Conservation (phyloP, 2,113 vertebrate species). For the Recurvirostra avosetta region DNA sequence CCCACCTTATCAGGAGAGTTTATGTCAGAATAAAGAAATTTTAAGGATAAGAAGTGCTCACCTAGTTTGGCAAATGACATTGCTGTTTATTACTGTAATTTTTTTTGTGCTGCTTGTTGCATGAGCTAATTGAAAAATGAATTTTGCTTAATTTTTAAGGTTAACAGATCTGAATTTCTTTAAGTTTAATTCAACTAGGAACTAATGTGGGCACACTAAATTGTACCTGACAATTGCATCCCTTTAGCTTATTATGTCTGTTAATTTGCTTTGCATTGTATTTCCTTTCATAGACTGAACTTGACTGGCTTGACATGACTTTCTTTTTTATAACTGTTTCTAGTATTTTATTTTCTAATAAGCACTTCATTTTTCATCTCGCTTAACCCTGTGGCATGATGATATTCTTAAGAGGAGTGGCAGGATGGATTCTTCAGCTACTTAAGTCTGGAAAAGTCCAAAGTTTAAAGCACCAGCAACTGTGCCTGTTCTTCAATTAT, state of each 20-base stretch:
- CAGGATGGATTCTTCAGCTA: background rate
- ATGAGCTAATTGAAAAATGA: background rate
- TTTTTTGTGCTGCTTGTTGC: background rate
- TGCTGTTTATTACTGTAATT: background rate
- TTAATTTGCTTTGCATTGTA: background rate
- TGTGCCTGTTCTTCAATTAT: background rate
- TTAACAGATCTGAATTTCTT: slow-evolving; percentile 1
- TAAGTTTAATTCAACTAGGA: background rate
- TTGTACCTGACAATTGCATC: background rate
- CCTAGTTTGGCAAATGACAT: background rate
- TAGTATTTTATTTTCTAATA: slow-evolving; percentile 3
- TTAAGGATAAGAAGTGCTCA: background rate
- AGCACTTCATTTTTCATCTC: background rate
- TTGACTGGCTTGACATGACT: background rate
- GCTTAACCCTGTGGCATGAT: background rate
- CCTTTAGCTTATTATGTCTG: background rate
- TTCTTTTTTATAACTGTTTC: background rate
- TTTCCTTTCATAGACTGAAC: background rate
- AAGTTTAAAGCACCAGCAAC: background rate
- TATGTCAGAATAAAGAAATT: background rate
- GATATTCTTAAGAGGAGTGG: background rate
- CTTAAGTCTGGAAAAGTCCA: background rate
- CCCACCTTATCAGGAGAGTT: background rate
- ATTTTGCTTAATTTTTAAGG: background rate
- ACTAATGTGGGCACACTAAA: background rate